phyloP scores from a whole-genome alignment of 1,140 invertebrate genomes.

The Branchinecta lindahli region DNA sequence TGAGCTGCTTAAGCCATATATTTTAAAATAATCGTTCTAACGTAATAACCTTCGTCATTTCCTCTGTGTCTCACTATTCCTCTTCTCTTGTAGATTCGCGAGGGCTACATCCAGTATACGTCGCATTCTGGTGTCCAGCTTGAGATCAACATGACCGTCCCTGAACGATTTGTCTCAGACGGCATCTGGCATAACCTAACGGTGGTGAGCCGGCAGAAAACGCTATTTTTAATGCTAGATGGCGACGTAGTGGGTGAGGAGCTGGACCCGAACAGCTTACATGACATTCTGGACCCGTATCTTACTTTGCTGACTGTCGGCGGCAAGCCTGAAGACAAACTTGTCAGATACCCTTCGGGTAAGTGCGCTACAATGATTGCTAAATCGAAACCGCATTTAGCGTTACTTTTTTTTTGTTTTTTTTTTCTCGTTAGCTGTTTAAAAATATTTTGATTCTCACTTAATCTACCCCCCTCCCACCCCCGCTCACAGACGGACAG shows the following conservation, averaged over 20 bases:
- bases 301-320: constrained; percentile 60
- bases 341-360: not conserved
- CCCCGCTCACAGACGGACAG: too few relatives aligned
- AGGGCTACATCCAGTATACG: constrained; percentile 52
- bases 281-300: constrained; percentile 82
- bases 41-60: too few relatives aligned
- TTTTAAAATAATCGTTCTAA: too few relatives aligned
- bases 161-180: constrained; percentile 38
- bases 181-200: constrained; percentile 74
- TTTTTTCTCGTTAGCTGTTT: too few relatives aligned
- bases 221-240: constrained; percentile 52
- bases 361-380: not conserved
- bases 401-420: too few relatives aligned
- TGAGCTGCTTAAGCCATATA: too few relatives aligned
- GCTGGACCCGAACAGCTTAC: constrained; percentile 60
- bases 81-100: constrained; percentile 33
- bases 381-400: too few relatives aligned
- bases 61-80: not conserved
- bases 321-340: constrained; percentile 35
- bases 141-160: constrained; percentile 62
- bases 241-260: constrained; percentile 56
- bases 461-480: too few relatives aligned
- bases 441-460: too few relatives aligned
- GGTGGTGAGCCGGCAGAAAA: constrained; percentile 44
- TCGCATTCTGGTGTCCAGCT: constrained; percentile 48